Evolutionary conservation across 2,113 vertebrate genomes (phyloP).

Genomic region (Dromaius novaehollandiae): DNA sequence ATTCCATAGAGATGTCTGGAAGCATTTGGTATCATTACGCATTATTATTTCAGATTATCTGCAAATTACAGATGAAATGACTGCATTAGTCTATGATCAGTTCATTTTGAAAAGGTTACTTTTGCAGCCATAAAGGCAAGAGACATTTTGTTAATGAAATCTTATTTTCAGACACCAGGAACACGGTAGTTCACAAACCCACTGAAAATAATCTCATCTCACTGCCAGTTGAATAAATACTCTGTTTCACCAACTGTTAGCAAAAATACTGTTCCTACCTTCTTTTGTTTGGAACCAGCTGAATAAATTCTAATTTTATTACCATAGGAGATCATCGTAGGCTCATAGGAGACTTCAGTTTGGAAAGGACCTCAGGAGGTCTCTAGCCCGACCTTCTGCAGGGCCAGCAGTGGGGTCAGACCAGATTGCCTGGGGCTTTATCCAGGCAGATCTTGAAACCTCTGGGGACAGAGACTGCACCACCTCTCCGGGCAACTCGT

Average conservation of each 20-base stretch:
- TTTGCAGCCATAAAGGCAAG: slow-evolving; percentile 2
- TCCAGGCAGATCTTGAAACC: background rate
- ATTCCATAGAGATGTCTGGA: slow-evolving; percentile 9
- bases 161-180: background rate
- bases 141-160: slow-evolving; percentile 44
- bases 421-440: background rate
- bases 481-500: background rate
- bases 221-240: background rate
- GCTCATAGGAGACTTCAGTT: background rate
- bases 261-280: background rate
- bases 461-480: background rate
- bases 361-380: background rate
- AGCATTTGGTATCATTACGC: background rate
- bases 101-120: slow-evolving; percentile 41
- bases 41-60: slow-evolving; percentile 29
- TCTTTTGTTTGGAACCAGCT: background rate
- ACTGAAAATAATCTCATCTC: slow-evolving; percentile 6
- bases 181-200: background rate
- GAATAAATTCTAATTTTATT: background rate
- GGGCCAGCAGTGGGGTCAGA: background rate
- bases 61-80: background rate
- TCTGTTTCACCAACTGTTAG: background rate
- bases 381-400: background rate
- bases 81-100: background rate
- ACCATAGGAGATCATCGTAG: background rate